Evolutionary conservation across 2,113 vertebrate genomes (phyloP).

Genomic region (Peromyscus maniculatus): DNA sequence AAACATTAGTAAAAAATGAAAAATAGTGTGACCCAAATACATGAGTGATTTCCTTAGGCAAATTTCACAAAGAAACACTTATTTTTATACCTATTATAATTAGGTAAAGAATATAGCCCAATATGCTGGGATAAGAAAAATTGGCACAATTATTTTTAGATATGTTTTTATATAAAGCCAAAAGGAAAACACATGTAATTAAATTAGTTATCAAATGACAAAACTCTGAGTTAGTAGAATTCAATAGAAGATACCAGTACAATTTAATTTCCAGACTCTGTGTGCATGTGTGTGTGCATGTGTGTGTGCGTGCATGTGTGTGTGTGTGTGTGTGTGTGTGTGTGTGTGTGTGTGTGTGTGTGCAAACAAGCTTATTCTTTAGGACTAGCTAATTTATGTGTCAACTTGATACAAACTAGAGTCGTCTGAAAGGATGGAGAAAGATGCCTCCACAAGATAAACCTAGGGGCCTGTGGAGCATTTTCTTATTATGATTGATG

Average conservation of each 20-base stretch:
- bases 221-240: fast-evolving
- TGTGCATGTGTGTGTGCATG: background rate
- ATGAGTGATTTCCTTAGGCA: background rate
- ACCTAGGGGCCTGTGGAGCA: background rate
- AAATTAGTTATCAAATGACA: background rate
- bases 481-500: background rate
- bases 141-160: background rate
- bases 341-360: background rate
- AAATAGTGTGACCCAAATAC: background rate
- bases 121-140: background rate
- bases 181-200: background rate
- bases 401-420: background rate
- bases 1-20: background rate
- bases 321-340: background rate
- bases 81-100: background rate
- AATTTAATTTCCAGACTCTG: background rate
- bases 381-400: background rate
- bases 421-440: background rate
- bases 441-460: background rate
- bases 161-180: background rate
- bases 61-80: background rate
- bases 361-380: background rate
- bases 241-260: background rate
- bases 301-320: background rate
- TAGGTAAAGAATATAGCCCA: background rate